These are phyloP conservation scores for Ptychadena robeensis DNA, from an alignment of 2,797 vertebrate genomes.

Conservation along the genomic window DNA sequence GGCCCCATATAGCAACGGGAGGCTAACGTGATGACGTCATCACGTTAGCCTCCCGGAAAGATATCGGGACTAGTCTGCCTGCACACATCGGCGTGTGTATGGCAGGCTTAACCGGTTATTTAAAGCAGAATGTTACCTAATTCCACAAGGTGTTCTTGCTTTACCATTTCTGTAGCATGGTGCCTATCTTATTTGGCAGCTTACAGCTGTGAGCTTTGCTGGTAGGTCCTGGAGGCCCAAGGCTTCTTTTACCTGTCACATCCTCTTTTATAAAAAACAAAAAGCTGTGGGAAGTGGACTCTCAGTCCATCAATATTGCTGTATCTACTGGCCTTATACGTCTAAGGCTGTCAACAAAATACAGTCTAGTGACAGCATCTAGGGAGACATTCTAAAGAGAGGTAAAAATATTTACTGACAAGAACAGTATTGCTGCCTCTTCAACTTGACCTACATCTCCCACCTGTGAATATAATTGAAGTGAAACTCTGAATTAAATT, in stretches of 20 bases:
- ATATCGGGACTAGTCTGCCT: too few relatives aligned
- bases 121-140: not conserved
- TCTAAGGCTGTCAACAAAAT: not conserved
- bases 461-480: not conserved
- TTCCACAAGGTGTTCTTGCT: not conserved
- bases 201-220: not conserved
- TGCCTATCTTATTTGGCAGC: not conserved
- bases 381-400: not conserved
- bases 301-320: slow-evolving; percentile 54
- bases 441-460: slow-evolving; percentile 7
- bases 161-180: not conserved
- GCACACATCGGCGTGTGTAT: too few relatives aligned
- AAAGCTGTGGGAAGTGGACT: not conserved
- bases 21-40: too few relatives aligned
- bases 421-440: slow-evolving; percentile 34
- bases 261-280: not conserved
- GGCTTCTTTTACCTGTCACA: not conserved
- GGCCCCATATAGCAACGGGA: too few relatives aligned
- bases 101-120: too few relatives aligned
- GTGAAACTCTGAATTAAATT: not conserved
- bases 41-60: too few relatives aligned
- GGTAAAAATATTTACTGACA: slow-evolving; percentile 10
- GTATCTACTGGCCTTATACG: not conserved
- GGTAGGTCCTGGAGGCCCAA: not conserved
- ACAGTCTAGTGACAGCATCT: not conserved